phyloP scores from a whole-genome alignment of 2,113 vertebrate species.

The Typhlomys cinereus region DNA sequence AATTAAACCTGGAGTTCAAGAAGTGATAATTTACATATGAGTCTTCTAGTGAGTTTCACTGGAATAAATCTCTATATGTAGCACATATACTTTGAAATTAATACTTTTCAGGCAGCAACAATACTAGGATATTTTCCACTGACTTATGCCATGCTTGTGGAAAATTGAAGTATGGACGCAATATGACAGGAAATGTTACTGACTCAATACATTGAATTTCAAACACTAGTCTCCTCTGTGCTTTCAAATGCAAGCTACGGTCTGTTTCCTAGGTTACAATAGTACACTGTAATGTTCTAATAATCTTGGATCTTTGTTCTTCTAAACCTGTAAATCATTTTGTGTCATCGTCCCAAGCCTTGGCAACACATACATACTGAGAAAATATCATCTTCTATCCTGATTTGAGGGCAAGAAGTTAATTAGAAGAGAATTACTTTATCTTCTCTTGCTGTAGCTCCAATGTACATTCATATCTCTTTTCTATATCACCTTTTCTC shows the following conservation, averaged over 20 bases:
- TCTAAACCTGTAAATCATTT: not conserved
- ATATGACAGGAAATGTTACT: conserved; percentile 32
- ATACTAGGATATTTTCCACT: conserved; percentile 22
- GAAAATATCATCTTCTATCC: not conserved
- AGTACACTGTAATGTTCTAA: conserved; percentile 29
- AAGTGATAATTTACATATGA: conserved; percentile 7
- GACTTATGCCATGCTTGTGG: conserved; percentile 3
- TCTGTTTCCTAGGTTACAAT: conserved; percentile 18
- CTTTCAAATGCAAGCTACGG: not conserved
- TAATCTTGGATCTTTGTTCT: conserved; percentile 41
- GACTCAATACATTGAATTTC: conserved; percentile 49
- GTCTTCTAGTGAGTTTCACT: not conserved
- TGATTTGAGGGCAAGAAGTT: conserved; percentile 30
- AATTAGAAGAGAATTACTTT: conserved; percentile 20
- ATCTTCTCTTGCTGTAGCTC: not conserved
- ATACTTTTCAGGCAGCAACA: not conserved
- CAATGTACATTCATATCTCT: not conserved
- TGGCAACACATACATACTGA: conserved; percentile 10
- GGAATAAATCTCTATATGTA: not conserved
- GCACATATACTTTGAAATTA: not conserved
- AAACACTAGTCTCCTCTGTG: conserved; percentile 25
- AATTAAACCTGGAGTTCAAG: not conserved
- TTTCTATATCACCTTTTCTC: not conserved
- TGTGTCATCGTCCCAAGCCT: not conserved
- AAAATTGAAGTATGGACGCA: conserved; percentile 11